A percentile compares a stretch with the other conserved stretches of the same genome.
Evolutionary conservation across 2,888 invertebrate genomes (phyloP).

Genomic region (Mycalesis mineus): DNA sequence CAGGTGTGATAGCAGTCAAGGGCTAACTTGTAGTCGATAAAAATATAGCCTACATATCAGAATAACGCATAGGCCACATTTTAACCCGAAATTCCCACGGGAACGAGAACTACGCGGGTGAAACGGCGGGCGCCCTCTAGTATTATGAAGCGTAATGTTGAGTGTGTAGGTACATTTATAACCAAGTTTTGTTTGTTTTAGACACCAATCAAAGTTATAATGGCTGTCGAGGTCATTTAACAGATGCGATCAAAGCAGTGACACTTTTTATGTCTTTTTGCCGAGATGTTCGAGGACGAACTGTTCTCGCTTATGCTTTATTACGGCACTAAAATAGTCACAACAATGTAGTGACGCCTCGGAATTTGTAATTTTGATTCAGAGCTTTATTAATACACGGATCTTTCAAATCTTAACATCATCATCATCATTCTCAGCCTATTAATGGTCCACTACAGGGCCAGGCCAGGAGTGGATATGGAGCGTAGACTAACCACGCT

Average conservation of each 20-base stretch:
- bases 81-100: too few species aligned
- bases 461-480: background rate
- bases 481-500: background rate
- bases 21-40: too few species aligned
- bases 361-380: background rate
- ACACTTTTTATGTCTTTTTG: slow-evolving; percentile 17
- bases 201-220: slow-evolving; percentile 14
- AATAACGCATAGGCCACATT: too few species aligned
- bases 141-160: too few species aligned
- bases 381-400: too few species aligned
- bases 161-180: background rate
- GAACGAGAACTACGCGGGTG: too few species aligned
- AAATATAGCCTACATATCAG: too few species aligned
- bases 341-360: background rate
- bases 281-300: slow-evolving; percentile 21
- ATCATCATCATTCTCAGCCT: background rate
- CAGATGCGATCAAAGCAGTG: slow-evolving; percentile 27
- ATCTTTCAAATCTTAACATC: too few species aligned
- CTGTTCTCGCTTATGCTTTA: slow-evolving; percentile 19
- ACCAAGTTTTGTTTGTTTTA: slow-evolving; percentile 6
- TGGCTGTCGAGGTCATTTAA: slow-evolving; percentile 21
- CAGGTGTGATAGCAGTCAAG: too few species aligned
- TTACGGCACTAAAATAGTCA: background rate
- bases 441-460: background rate
- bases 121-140: too few species aligned